These are phyloP conservation scores for Elmis aenea DNA, from an alignment of 2,888 invertebrate genomes.

Conservation along the genomic window DNA sequence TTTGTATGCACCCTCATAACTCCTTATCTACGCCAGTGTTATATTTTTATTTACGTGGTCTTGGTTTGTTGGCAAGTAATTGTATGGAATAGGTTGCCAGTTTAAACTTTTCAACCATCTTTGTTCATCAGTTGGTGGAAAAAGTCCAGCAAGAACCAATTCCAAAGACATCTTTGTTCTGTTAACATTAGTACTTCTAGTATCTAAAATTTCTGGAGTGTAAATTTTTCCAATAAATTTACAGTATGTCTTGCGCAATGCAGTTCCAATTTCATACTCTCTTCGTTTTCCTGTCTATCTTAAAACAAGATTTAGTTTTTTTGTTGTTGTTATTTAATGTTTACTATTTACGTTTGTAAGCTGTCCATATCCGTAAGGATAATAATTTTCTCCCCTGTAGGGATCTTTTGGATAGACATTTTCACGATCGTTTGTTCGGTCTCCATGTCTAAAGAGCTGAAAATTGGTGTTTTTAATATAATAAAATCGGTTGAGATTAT, in stretches of 20 bases:
- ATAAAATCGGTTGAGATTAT: no score
- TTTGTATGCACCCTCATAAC: no score
- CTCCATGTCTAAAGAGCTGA: conserved; percentile 49
- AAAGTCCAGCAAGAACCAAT: conserved; percentile 62
- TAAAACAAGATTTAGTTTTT: no score
- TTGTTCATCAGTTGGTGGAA: conserved; percentile 53
- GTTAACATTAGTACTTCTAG: conserved; percentile 60
- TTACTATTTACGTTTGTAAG: conserved; percentile 49
- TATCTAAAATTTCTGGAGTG: conserved; percentile 50
- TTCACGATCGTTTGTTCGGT: conserved; percentile 35
- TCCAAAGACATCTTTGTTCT: conserved; percentile 69
- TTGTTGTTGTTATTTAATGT: no score
- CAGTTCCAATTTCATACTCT: conserved; percentile 59
- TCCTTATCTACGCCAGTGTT: no score
- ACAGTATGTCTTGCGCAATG: conserved; percentile 56
- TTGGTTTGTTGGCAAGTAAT: conserved; percentile 25
- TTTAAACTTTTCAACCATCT: conserved; percentile 49
- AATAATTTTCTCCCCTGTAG: conserved; percentile 43
- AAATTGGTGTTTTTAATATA: neutral
- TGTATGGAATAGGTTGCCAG: conserved; percentile 37
- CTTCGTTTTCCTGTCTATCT: conserved; percentile 61
- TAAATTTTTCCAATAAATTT: conserved; percentile 57
- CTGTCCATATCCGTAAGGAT: conserved; percentile 54
- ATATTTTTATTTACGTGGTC: conserved; percentile 34
- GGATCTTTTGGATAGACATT: conserved; percentile 45